phyloP scores from a whole-genome alignment of 2,888 invertebrate genomes.

The Noctua janthina region DNA sequence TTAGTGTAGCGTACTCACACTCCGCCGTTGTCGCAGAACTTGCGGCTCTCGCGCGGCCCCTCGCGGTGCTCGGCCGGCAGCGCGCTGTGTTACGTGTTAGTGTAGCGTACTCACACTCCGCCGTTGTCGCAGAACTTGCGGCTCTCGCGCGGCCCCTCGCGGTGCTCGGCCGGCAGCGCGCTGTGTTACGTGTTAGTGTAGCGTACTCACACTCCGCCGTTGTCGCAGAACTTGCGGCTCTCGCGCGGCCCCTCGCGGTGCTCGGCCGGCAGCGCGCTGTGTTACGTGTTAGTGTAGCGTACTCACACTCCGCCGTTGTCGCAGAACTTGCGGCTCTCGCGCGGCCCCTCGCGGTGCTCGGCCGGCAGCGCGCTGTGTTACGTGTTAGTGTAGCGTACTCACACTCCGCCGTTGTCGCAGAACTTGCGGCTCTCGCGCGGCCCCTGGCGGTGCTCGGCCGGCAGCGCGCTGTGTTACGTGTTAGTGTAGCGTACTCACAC shows the following conservation, averaged over 20 bases:
- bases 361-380: conserved; percentile 66
- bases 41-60: conserved; percentile 79
- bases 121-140: conserved; percentile 96
- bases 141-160: conserved; percentile 67
- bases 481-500: conserved; percentile 91
- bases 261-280: conserved; percentile 66
- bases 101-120: conserved; percentile 92
- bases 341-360: no score
- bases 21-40: conserved; percentile 96
- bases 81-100: conserved; percentile 66
- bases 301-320: conserved; percentile 96
- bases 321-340: conserved; percentile 92
- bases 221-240: conserved; percentile 94
- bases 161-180: conserved; percentile 65
- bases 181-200: conserved; percentile 12
- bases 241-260: conserved; percentile 21
- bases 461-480: conserved; percentile 66
- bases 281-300: neutral
- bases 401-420: conserved; percentile 96
- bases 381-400: conserved; percentile 80
- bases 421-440: conserved; percentile 90
- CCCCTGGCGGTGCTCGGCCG: no score
- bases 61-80: no score
- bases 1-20: conserved; percentile 91
- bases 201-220: conserved; percentile 94